These are phyloP conservation scores for Artibeus lituratus DNA, from an alignment of 2,797 vertebrate species.

Conservation along the genomic window DNA sequence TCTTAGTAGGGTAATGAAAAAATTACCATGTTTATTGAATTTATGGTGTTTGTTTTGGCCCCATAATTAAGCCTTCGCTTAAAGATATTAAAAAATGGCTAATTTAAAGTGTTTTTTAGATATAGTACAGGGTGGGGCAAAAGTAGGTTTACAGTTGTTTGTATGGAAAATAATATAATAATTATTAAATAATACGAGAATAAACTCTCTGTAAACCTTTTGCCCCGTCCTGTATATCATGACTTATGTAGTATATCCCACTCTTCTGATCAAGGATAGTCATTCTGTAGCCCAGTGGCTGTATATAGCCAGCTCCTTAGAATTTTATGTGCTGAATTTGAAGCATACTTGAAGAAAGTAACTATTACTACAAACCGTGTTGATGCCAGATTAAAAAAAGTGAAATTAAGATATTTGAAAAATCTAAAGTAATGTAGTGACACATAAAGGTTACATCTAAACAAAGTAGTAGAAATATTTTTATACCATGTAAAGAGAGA, in stretches of 20 bases:
- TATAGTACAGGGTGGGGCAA: neutral
- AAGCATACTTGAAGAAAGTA: slow-evolving; percentile 8
- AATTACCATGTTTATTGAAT: neutral
- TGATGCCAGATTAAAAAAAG: neutral
- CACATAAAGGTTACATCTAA: neutral
- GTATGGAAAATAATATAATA: neutral
- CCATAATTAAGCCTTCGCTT: neutral
- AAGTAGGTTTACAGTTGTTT: neutral
- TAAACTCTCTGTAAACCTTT: neutral
- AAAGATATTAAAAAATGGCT: neutral
- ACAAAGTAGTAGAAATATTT: slow-evolving; percentile 14
- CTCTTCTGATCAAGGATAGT: neutral
- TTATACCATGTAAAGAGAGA: neutral
- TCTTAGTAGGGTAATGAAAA: neutral
- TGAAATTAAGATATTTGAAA: slow-evolving; percentile 10
- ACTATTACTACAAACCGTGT: neutral
- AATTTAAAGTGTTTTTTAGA: neutral
- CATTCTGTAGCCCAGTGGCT: neutral
- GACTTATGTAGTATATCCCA: neutral
- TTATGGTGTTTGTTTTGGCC: neutral
- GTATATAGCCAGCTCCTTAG: neutral
- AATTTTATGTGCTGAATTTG: neutral
- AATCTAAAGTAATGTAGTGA: neutral
- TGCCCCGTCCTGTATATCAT: neutral
- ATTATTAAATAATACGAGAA: neutral